A percentile compares a stretch with the other conserved stretches of the same genome.
Conservation (phyloP, 2,888 invertebrate species). For the Drosophila multiciliata region DNA sequence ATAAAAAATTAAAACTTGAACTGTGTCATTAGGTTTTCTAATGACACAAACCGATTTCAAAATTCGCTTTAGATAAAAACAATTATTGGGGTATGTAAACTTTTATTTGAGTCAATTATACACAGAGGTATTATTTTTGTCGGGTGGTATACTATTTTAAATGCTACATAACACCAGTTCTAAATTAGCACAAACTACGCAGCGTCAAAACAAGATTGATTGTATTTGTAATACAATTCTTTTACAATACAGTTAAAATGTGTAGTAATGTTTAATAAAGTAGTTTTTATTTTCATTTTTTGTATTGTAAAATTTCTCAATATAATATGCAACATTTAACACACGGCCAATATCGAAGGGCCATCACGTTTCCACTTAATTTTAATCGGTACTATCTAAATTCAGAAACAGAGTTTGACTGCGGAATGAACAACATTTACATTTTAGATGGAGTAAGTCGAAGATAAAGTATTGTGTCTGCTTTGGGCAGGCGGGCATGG, state of each 20-base stretch:
- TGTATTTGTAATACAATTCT: constrained; percentile 62
- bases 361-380: constrained; percentile 71
- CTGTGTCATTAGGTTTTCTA: not conserved
- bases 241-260: constrained; percentile 52
- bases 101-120: constrained; percentile 67
- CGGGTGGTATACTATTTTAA: constrained; percentile 70
- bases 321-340: constrained; percentile 70
- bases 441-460: constrained; percentile 33
- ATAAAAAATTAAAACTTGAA: not conserved
- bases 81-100: constrained; percentile 43
- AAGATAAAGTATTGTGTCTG: constrained; percentile 49
- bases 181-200: constrained; percentile 65
- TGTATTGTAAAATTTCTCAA: constrained; percentile 64
- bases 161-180: constrained; percentile 72
- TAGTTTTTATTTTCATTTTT: constrained; percentile 32
- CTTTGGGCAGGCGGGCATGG: constrained; percentile 20
- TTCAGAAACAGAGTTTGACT: constrained; percentile 37
- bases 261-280: constrained; percentile 62
- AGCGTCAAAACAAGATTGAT: constrained; percentile 48
- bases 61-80: not conserved
- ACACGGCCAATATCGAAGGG: constrained; percentile 63
- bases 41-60: not conserved
- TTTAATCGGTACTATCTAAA: constrained; percentile 54
- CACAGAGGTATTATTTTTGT: constrained; percentile 53
- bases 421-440: constrained; percentile 76